Conservation (phyloP, 2,888 invertebrate species). For the Camponotus fellah region DNA sequence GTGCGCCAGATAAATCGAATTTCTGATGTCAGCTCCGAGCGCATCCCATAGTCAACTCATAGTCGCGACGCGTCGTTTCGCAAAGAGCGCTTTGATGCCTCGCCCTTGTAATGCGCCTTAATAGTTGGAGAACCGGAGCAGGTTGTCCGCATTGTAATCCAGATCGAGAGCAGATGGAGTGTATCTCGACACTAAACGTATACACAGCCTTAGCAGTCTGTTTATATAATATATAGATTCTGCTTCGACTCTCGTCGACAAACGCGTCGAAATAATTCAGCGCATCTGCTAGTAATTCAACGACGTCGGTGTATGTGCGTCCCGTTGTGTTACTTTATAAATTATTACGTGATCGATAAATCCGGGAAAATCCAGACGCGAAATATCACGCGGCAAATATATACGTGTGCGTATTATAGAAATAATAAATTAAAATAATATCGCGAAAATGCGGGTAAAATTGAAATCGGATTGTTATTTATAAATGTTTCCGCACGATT, state of each 20-base stretch:
- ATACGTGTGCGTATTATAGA: neutral
- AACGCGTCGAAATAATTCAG: slow-evolving; percentile 13
- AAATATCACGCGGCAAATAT: slow-evolving; percentile 4
- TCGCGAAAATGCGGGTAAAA: neutral
- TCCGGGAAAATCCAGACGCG: neutral
- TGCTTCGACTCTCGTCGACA: neutral
- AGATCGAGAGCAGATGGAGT: slow-evolving; percentile 32
- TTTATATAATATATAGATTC: slow-evolving; percentile 1
- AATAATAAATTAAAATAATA: slow-evolving; percentile 2
- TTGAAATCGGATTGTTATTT: neutral
- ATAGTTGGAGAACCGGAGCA: slow-evolving; percentile 22
- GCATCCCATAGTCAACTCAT: slow-evolving; percentile 8
- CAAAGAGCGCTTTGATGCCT: slow-evolving; percentile 43
- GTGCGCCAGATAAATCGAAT: slow-evolving; percentile 31
- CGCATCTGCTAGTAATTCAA: neutral
- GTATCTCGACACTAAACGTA: slow-evolving; percentile 12
- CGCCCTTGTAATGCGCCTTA: slow-evolving; percentile 35
- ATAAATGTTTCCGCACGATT: neutral
- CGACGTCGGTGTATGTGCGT: neutral
- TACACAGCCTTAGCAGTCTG: neutral
- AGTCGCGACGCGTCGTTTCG: slow-evolving; percentile 35
- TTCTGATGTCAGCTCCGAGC: slow-evolving; percentile 34
- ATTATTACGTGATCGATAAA: slow-evolving; percentile 3
- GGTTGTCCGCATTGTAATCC: slow-evolving; percentile 23
- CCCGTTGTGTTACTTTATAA: slow-evolving; percentile 12